Base-by-base conservation (phyloP, 2,113 vertebrate species). In the Pedionomus torquatus region DNA sequence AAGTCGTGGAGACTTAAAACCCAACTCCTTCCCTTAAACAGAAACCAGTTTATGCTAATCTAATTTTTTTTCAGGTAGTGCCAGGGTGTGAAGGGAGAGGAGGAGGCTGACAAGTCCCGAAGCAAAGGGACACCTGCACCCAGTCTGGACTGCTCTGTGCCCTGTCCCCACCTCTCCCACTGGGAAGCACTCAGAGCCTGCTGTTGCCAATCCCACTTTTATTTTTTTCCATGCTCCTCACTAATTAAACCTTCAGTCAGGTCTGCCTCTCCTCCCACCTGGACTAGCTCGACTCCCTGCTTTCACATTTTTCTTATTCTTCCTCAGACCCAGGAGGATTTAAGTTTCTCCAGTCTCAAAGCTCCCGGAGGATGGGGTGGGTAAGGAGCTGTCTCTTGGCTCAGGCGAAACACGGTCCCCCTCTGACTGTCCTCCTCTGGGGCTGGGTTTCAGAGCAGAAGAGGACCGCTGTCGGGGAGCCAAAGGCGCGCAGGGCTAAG, bases 191-290 rank as follows among this genome's bases (percentile, higher is more conserved):
- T 89, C 10, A 1, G 46, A 82, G 78, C 43, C 63, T 60, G 28
- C 79, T 85, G 51, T 35, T 92, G 83, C 91, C 66, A 94, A 96
- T 72, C 44, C 64, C 46, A 12, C 35, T 92, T 91, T n/a, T 77
- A 61, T 93, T 94, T 94, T 94, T 87, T 93, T 58, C 61, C 55
- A 12, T 14, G 58, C 80, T 95, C 89, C 81, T 82, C 3, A 1
- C 87, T 92, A 97, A 95, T 96, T 94, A 97, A 96, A 91, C 91
- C 78, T 84, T 89, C 95, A 94, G 71, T 93, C 77, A 79, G 85
- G 83, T 92, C 87, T 92, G 81, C 78, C 66, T 91, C 91, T 91
- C 92, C 87, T 95, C 95, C 94, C 94, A 95, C 91, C 91, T 79
- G 92, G 91, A 75, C 44, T 35, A 92, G 69, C 66, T 89, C 76